Conservation (phyloP, 1,140 invertebrate genomes). For the Spodoptera frugiperda region DNA sequence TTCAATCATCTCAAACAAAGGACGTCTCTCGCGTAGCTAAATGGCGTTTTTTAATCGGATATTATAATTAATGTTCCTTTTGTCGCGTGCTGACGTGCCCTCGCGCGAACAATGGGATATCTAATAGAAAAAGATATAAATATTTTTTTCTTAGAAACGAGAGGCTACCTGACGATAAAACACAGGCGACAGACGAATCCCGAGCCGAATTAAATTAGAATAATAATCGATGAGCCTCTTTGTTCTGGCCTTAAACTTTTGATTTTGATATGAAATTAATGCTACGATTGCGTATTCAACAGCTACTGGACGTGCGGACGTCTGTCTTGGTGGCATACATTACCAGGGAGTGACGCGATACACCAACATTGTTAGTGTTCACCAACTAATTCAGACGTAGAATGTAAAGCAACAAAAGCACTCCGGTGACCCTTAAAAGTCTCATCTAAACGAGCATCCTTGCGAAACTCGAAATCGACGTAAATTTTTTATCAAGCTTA, state of each 20-base stretch:
- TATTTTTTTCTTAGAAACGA: constrained; percentile 82
- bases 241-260: constrained; percentile 57
- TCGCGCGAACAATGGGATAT: constrained; percentile 83
- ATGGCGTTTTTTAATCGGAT: constrained; percentile 87
- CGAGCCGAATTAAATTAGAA: constrained; percentile 77
- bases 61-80: constrained; percentile 87
- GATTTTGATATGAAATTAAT: constrained; percentile 54
- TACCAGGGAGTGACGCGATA: not conserved
- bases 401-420: constrained; percentile 51
- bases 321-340: constrained; percentile 27
- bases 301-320: constrained; percentile 26
- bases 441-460: constrained; percentile 57
- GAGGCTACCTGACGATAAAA: constrained; percentile 83
- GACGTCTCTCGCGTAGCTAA: constrained; percentile 79
- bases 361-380: not conserved
- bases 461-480: constrained; percentile 72
- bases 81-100: constrained; percentile 84
- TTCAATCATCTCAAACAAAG: constrained; percentile 85
- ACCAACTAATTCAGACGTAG: constrained; percentile 10
- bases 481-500: constrained; percentile 82
- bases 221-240: constrained; percentile 62
- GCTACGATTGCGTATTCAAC: constrained; percentile 48
- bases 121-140: constrained; percentile 84
- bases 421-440: constrained; percentile 61
- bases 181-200: constrained; percentile 71